Evolutionary conservation across 2,797 vertebrate species (phyloP).

Genomic region (Poecilia velifera): DNA sequence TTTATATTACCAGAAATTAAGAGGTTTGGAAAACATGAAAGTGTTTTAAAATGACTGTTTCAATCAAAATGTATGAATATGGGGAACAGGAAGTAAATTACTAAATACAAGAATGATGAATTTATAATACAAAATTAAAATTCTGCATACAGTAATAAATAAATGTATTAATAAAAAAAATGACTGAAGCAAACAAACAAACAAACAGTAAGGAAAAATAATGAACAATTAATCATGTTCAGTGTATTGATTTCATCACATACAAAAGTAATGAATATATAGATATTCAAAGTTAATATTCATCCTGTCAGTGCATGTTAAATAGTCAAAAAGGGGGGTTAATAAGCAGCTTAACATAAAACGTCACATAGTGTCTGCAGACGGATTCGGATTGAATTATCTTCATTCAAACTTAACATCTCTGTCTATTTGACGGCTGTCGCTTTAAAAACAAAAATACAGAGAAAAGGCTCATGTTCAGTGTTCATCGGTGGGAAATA

Average conservation of each 20-base stretch:
- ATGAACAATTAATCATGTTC: background rate
- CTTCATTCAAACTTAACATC: background rate
- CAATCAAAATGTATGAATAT: background rate
- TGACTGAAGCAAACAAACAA: background rate
- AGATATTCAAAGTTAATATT: background rate
- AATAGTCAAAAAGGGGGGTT: background rate
- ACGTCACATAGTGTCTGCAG: background rate
- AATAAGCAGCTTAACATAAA: background rate
- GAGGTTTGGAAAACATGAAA: background rate
- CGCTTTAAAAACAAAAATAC: background rate
- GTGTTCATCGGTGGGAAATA: background rate
- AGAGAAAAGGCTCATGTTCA: background rate
- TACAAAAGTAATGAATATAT: background rate
- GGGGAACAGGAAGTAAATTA: background rate
- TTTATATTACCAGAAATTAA: background rate
- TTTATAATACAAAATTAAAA: background rate
- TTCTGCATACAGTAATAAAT: background rate
- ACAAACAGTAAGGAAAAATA: background rate
- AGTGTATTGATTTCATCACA: background rate
- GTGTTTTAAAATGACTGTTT: background rate
- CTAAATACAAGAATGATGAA: background rate
- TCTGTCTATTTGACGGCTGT: no score
- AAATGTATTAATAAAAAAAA: background rate
- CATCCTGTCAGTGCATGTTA: background rate
- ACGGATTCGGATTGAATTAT: background rate